Evolutionary conservation across 1,140 invertebrate genomes (phyloP).

Genomic region (Archegozetes longisetosus): DNA sequence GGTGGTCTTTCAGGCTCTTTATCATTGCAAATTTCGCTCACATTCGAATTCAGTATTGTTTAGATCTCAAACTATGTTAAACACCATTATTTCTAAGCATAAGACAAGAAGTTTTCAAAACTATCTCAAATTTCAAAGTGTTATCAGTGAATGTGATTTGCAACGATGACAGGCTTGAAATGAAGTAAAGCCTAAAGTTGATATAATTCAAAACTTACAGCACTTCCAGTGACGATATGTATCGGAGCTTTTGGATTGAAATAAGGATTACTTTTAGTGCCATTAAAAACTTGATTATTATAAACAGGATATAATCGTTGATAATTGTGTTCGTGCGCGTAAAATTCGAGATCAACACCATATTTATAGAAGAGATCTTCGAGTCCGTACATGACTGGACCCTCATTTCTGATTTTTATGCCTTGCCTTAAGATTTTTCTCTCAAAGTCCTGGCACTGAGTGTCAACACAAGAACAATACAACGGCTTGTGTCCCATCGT

Average conservation of each 20-base stretch:
- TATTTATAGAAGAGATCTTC: slow-evolving; percentile 59
- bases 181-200: background rate
- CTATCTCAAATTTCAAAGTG: background rate
- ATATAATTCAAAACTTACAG: slow-evolving; percentile 5
- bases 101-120: background rate
- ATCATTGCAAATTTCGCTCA: background rate
- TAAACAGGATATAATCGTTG: slow-evolving; percentile 86
- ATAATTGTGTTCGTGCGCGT: slow-evolving; percentile 92
- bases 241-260: slow-evolving; percentile 72
- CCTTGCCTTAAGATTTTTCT: background rate
- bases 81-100: background rate
- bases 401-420: slow-evolving; percentile 17
- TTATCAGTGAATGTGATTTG: background rate
- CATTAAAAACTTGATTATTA: slow-evolving; percentile 59
- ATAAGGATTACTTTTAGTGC: slow-evolving; percentile 53
- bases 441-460: background rate
- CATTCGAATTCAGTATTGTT: background rate
- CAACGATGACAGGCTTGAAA: background rate
- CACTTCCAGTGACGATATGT: slow-evolving; percentile 63
- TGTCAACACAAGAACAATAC: slow-evolving; percentile 63
- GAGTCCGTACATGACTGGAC: slow-evolving; percentile 34
- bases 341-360: slow-evolving; percentile 82
- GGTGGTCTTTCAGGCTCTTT: slow-evolving; percentile 30
- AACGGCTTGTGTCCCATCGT: slow-evolving; percentile 85
- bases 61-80: background rate